phyloP scores from a whole-genome alignment of 2,888 invertebrate species.

The Drosophila setosimentum region DNA sequence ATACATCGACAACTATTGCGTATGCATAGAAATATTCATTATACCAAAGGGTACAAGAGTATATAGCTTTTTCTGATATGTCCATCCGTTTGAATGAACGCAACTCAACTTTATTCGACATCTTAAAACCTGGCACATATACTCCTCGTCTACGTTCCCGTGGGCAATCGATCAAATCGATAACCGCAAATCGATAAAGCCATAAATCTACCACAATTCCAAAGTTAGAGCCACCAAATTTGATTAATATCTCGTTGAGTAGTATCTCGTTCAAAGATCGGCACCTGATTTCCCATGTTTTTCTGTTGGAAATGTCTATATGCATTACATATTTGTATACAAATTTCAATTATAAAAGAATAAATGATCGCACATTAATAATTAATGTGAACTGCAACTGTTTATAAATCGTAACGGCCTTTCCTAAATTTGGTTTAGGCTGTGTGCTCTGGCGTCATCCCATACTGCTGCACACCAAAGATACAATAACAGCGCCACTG shows the following conservation, averaged over 20 bases:
- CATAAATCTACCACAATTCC: background rate
- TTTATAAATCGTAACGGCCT: background rate
- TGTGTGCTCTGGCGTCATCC: slow-evolving; percentile 98
- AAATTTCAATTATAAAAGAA: background rate
- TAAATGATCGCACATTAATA: background rate
- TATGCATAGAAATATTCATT: background rate
- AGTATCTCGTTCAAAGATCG: background rate
- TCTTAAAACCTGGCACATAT: background rate
- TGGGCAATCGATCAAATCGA: background rate
- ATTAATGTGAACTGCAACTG: background rate
- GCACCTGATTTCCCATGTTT: background rate
- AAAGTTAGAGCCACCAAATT: background rate
- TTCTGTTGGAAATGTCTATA: background rate
- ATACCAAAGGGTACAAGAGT: no score
- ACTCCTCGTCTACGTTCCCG: background rate
- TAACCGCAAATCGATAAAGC: background rate
- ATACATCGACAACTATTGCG: background rate
- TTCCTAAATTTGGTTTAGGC: slow-evolving; percentile 85
- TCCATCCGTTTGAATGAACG: background rate
- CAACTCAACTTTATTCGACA: background rate
- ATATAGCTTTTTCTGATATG: background rate
- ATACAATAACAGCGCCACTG: slow-evolving; percentile 94
- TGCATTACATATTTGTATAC: background rate
- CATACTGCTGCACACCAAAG: slow-evolving; percentile 94
- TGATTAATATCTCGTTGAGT: background rate